Percentiles rank a stretch among this genome's conserved stretches.
Conservation (phyloP, 2,797 vertebrate genomes). For the Columba guinea region DNA sequence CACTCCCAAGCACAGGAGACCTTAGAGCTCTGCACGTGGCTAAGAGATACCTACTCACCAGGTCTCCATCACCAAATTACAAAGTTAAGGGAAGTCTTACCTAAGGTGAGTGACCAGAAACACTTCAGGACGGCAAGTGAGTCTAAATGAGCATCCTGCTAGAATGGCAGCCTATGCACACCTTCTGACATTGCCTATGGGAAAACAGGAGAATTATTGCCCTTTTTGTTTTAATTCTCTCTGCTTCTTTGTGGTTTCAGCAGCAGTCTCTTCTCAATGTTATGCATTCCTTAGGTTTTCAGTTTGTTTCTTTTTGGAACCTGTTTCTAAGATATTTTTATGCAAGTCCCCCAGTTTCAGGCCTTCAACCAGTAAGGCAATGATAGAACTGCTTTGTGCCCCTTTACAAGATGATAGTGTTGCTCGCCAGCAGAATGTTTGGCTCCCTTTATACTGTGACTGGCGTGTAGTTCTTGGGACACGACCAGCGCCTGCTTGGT, state of each 20-base stretch:
- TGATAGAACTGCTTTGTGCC: neutral
- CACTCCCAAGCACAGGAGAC: neutral
- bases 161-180: neutral
- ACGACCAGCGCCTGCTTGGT: neutral
- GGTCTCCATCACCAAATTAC: neutral
- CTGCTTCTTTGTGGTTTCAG: neutral
- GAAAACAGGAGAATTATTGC: neutral
- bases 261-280: neutral
- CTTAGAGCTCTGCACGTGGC: neutral
- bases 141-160: neutral
- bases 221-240: neutral
- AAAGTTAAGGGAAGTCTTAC: neutral
- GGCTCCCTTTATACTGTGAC: neutral
- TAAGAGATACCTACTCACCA: neutral
- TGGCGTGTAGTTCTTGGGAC: rapidly evolving
- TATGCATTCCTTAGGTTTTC: neutral
- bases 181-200: neutral
- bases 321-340: neutral
- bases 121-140: neutral
- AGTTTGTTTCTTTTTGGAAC: neutral
- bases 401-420: neutral
- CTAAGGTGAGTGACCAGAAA: neutral
- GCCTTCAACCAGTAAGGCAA: neutral
- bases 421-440: neutral
- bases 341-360: neutral